Evolutionary conservation across 2,888 invertebrate species (phyloP).

Genomic region (Tetranychus truncatus): DNA sequence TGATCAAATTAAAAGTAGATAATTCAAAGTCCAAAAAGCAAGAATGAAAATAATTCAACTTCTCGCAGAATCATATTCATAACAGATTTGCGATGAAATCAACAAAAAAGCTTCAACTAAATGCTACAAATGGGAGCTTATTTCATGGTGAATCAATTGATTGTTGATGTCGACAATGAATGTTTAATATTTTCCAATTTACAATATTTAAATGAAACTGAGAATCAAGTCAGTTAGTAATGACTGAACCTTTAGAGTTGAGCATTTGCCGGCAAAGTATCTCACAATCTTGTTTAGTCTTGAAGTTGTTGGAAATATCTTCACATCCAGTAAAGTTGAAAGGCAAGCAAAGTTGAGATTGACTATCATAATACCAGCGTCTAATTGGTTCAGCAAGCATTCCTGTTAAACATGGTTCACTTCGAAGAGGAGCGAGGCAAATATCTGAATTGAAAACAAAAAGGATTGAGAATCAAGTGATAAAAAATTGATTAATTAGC

Average conservation of each 20-base stretch:
- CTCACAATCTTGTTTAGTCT: background rate
- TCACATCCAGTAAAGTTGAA: slow-evolving; percentile 3
- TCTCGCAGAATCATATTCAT: no score
- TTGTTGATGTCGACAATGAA: no score
- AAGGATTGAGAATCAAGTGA: background rate
- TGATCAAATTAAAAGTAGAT: no score
- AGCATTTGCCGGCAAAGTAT: background rate
- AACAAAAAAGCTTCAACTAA: no score
- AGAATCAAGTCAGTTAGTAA: background rate
- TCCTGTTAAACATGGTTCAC: background rate
- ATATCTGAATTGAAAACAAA: background rate
- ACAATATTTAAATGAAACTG: no score
- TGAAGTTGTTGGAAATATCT: background rate
- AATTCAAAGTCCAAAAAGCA: no score
- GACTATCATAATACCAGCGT: background rate
- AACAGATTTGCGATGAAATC: no score
- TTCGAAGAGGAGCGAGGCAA: background rate
- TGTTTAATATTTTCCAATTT: no score
- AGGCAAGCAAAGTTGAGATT: background rate
- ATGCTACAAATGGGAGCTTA: no score
- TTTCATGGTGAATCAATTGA: no score
- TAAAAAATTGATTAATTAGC: background rate
- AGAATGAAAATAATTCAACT: no score
- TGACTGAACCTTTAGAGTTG: background rate
- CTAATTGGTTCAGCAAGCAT: background rate